Conservation (phyloP, 2,797 vertebrate species). For the Pseudomugil gertrudae region DNA sequence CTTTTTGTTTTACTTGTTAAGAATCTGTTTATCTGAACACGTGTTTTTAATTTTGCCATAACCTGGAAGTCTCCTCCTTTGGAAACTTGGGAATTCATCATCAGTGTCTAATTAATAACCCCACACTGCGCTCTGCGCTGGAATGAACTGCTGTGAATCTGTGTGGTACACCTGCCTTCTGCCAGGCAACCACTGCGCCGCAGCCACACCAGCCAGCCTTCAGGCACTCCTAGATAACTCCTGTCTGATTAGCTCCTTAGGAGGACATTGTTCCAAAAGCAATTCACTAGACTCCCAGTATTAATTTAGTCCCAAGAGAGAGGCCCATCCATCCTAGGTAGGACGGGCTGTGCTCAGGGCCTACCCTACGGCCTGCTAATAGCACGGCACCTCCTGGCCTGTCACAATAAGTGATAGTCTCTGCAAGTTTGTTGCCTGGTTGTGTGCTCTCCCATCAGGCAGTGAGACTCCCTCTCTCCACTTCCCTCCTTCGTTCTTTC, state of each 20-base stretch:
- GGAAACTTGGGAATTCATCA: constrained; percentile 38
- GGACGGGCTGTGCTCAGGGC: constrained; percentile 69
- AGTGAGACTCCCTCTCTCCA: constrained; percentile 44
- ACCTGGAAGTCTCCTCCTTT: constrained; percentile 5
- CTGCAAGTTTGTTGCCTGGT: constrained; percentile 74
- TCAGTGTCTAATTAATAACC: constrained; percentile 40
- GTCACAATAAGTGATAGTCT: constrained; percentile 83
- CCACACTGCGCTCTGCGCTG: constrained; percentile 36
- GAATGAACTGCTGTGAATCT: constrained; percentile 56
- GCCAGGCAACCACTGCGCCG: constrained; percentile 64
- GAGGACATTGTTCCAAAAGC: constrained; percentile 83
- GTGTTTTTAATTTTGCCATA: constrained; percentile 3
- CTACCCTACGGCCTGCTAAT: constrained; percentile 77
- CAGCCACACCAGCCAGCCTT: constrained; percentile 67
- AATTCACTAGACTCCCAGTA: constrained; percentile 83
- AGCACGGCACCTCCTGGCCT: constrained; percentile 77
- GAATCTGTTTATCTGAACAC: background rate
- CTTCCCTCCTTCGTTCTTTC: constrained; percentile 27
- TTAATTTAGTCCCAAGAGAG: constrained; percentile 83
- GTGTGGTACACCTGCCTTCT: constrained; percentile 69
- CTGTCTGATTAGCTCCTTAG: constrained; percentile 83
- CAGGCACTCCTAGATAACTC: constrained; percentile 78
- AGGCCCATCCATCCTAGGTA: constrained; percentile 80
- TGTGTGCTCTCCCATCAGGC: constrained; percentile 73
- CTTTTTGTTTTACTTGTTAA: background rate